Evolutionary conservation across 2,113 vertebrate species (phyloP), one percentile per base, ranked within the genome.

Genomic region (Xyliphius kryptos): DNA sequence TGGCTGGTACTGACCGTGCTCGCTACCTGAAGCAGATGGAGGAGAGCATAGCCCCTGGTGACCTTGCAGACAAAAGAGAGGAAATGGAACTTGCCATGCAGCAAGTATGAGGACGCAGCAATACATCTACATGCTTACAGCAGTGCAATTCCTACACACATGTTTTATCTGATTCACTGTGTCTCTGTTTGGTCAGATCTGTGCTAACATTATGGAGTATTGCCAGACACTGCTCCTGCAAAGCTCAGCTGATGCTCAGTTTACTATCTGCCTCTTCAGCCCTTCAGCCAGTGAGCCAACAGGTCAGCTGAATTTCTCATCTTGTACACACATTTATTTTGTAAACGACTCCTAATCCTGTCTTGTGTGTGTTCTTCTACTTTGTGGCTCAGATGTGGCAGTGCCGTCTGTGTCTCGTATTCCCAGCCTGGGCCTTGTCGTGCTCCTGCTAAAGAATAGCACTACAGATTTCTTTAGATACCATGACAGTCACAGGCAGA

Each of bases 201-300:
- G 94, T 81, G 94, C 94, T 55, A 99, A 97, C 0, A 91, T 97
- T 67, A 94, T 99, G 92, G 93, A 99, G 76, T 97, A 97, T 76
- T 99, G 95, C 77, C 92, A 97, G 62, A 87, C 90, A 0, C 88
- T 98, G 43, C 90, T 99, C 81, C 77, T 95, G 50, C 94, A 96
- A 76, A 93, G 87, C 3, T 90, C 91, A 3, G 65, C 87, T 1
- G 84, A 85, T 65, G 90, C 95, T 48, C 92, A 95, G 86, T 91
- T 92, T 61, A 79, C 86, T 2, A 79, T 93, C 72, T 98, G 93
- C 76, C 90, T 99, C 71, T 98, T 99, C 79, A 96, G 92, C 78
- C 92, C 95, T 0, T 92, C 90, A 21, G 87, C 93, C 63, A 90
- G 84, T 6, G 96, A 98, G 70, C 89, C 87, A 37, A 78, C 89